Conservation (phyloP, 1,140 invertebrate species). For the Globodera rostochiensis region DNA sequence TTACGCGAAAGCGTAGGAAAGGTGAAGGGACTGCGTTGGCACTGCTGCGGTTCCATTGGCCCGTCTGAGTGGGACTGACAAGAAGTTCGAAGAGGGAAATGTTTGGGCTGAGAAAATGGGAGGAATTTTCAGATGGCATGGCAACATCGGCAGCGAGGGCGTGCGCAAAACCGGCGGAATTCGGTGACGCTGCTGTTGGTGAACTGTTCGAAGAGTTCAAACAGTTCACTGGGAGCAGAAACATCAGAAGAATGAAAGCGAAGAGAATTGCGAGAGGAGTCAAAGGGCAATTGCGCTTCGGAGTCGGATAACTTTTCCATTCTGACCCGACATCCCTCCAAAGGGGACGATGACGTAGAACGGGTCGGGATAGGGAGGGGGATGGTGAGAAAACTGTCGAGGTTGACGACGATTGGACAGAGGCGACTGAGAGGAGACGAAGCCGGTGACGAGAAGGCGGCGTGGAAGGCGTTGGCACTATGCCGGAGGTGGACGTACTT, state of each 20-base stretch:
- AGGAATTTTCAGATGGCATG: not conserved
- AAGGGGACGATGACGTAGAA: not conserved
- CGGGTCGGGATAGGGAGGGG: not conserved
- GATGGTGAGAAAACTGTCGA: not conserved
- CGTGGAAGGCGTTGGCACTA: not conserved
- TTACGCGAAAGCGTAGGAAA: not conserved
- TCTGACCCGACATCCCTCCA: not conserved
- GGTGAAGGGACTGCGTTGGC: not conserved
- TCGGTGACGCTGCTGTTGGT: not conserved
- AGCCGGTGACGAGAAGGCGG: too few species aligned
- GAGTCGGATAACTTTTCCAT: not conserved
- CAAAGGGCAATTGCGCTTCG: not conserved
- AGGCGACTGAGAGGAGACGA: not conserved
- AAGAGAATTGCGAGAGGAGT: not conserved
- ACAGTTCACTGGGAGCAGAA: not conserved
- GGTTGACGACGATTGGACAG: not conserved
- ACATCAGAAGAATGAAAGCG: not conserved
- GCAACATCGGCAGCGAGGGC: too few species aligned
- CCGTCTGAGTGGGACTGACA: not conserved
- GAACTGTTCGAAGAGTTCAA: not conserved
- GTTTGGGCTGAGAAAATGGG: not conserved
- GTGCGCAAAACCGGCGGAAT: not conserved
- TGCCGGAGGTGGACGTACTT: not conserved
- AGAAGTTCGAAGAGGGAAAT: not conserved
- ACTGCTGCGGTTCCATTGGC: not conserved